These are phyloP conservation scores for Bombus superbus DNA, from an alignment of 1,140 invertebrate species.

Conservation along the genomic window DNA sequence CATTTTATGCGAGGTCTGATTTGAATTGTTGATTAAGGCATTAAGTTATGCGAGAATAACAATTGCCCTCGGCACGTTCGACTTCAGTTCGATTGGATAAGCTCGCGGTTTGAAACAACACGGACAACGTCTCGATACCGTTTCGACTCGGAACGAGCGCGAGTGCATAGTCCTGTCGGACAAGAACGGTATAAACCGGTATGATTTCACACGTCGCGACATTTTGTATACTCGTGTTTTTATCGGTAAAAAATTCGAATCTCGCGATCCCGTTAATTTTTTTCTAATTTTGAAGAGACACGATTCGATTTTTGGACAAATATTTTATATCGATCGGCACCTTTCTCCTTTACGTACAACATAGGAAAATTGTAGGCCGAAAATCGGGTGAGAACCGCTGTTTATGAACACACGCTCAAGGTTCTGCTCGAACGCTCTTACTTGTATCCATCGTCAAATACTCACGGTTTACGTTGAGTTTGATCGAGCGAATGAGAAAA, in stretches of 20 bases:
- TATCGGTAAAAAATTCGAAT: neutral
- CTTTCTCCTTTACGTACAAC: neutral
- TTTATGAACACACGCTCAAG: neutral
- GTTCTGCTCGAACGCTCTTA: constrained; percentile 21
- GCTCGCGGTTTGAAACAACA: constrained; percentile 22
- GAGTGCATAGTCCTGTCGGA: constrained; percentile 25
- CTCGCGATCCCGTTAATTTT: neutral
- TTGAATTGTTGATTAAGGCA: constrained; percentile 71
- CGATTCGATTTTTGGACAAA: neutral
- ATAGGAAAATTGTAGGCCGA: neutral
- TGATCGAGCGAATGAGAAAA: constrained; percentile 4
- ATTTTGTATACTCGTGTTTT: neutral
- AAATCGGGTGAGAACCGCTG: neutral
- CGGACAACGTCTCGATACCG: neutral
- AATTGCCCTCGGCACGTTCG: constrained; percentile 47
- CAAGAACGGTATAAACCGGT: neutral
- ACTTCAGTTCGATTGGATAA: neutral
- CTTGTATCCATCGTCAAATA: constrained; percentile 36
- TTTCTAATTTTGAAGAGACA: neutral
- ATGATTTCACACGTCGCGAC: neutral
- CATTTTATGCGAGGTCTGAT: constrained; percentile 61
- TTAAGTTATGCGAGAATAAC: constrained; percentile 66
- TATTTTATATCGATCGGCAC: too few species aligned
- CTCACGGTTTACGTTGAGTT: constrained; percentile 24
- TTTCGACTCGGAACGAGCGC: neutral